Base-by-base conservation (phyloP, 1,140 invertebrate genomes). In the Ostrea edulis region DNA sequence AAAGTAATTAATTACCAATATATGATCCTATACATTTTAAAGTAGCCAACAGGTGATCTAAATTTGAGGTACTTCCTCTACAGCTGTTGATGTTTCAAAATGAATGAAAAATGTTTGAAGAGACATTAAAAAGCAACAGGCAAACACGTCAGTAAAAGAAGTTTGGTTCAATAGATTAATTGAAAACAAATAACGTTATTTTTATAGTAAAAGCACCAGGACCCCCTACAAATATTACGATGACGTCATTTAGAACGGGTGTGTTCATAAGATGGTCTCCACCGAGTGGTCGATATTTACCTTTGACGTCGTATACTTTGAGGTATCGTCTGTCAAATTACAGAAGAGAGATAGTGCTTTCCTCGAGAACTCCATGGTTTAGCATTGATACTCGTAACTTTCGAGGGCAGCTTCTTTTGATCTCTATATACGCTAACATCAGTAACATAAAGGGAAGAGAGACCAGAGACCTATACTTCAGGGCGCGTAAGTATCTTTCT, bases 381-480 rank as follows among this genome's bases (percentile, higher is more conserved):
- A 77, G 68, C 22, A 77, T 77, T 77, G 29, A 77, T 77, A 77
- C 68, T 35, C 68, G 22, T 14, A 77, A 77, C 8, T 77, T 77
- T 12, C 25, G 29, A 77, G 68, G 68, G 4, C 68, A 77, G 25
- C 68, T 77, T 77, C 29, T 77, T 12, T 14, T 77, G 25, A 35
- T 77, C 14, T 35, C 25, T 77, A 35, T 77, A 29, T 77, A 35
- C 12, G 68, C 25, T 14, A 77, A 77, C 25, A 77, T 77, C 0
- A 77, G 68, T 77, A 14, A 77, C 14, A 77, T 9, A 77, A 77
- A 77, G 11, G 68, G 68, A 12, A 12, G 29, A 29, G 68, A 77
- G 25, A 77, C 22, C 25, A 77, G 35, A 35, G 25, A 77, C 25
- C 25, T 29, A 77, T 77, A 77, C 17, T 77, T 77, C 25, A 77